Percentiles rank a stretch among this genome's conserved stretches.
These are phyloP conservation scores for Leucania comma DNA, from an alignment of 2,888 invertebrate genomes.

Conservation along the genomic window DNA sequence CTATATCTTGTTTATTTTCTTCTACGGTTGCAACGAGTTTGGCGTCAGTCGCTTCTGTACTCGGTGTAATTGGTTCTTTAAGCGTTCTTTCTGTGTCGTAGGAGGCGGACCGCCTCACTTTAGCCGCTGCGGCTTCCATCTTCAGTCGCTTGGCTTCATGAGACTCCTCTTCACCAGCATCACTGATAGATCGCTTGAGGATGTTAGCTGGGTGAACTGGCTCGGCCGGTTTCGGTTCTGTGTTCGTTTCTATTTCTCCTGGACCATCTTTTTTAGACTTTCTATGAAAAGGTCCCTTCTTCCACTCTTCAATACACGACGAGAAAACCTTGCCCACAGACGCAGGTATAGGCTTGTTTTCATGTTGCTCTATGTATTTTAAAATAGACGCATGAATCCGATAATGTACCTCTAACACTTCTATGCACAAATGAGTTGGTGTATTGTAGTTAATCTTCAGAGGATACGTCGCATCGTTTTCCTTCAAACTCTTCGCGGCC, in stretches of 20 bases:
- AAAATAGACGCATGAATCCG: conserved; percentile 97
- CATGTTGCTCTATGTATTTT: conserved; percentile 95
- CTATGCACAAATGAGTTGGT: conserved; percentile 96
- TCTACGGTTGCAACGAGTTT: conserved; percentile 44
- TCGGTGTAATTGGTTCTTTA: conserved; percentile 69
- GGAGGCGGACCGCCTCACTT: conserved; percentile 85
- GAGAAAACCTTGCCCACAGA: conserved; percentile 91
- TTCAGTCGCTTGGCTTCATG: conserved; percentile 83
- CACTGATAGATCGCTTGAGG: conserved; percentile 86
- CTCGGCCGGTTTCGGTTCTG: conserved; percentile 75
- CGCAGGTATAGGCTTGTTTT: conserved; percentile 92
- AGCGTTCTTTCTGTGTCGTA: conserved; percentile 83
- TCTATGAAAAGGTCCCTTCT: conserved; percentile 83
- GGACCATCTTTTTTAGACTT: conserved; percentile 78
- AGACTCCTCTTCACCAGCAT: conserved; percentile 86
- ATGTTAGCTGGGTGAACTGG: conserved; percentile 86
- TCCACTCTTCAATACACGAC: conserved; percentile 89
- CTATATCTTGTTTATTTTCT: conserved; percentile 52
- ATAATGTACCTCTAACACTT: conserved; percentile 96
- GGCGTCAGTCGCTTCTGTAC: conserved; percentile 60
- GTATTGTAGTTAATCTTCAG: conserved; percentile 96
- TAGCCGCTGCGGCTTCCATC: conserved; percentile 85
- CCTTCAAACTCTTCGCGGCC: conserved; percentile 94
- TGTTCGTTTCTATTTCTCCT: conserved; percentile 68
- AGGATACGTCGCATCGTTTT: conserved; percentile 96